phyloP scores from a whole-genome alignment of 2,888 invertebrate species.

The Orthosia incerta region DNA sequence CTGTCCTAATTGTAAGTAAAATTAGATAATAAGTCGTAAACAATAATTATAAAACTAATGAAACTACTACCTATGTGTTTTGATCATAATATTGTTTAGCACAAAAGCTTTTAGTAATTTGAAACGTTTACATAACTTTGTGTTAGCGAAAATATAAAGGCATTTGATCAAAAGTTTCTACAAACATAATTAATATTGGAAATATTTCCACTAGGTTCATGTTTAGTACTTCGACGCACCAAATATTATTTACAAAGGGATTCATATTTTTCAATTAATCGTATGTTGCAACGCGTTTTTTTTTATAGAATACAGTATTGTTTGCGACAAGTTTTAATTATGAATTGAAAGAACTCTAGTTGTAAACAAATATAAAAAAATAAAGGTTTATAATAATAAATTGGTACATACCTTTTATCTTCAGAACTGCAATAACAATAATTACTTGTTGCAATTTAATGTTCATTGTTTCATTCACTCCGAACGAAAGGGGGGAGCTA shows the following conservation, averaged over 20 bases:
- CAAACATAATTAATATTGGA: slow-evolving; percentile 10
- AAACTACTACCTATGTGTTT: background rate
- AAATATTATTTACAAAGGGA: background rate
- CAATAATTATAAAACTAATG: background rate
- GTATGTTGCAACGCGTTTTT: background rate
- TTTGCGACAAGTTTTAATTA: background rate
- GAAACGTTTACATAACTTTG: slow-evolving; percentile 27
- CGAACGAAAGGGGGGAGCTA: slow-evolving; percentile 43
- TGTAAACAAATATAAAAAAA: background rate
- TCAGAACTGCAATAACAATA: slow-evolving; percentile 39
- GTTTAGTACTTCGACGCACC: background rate
- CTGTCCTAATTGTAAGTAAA: no score
- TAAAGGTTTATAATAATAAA: background rate
- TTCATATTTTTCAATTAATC: background rate
- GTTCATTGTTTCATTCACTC: slow-evolving; percentile 52
- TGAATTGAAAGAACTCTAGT: background rate
- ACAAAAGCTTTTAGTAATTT: slow-evolving; percentile 30
- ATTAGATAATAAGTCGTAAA: background rate
- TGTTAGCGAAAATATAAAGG: background rate
- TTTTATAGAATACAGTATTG: background rate
- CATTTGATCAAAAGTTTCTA: slow-evolving; percentile 18
- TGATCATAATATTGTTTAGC: background rate
- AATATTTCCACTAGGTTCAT: background rate
- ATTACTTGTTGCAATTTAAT: slow-evolving; percentile 56
- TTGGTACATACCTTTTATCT: slow-evolving; percentile 54